Base-by-base conservation (phyloP, 2,888 invertebrate species). In the Himalopsyche tibetana region DNA sequence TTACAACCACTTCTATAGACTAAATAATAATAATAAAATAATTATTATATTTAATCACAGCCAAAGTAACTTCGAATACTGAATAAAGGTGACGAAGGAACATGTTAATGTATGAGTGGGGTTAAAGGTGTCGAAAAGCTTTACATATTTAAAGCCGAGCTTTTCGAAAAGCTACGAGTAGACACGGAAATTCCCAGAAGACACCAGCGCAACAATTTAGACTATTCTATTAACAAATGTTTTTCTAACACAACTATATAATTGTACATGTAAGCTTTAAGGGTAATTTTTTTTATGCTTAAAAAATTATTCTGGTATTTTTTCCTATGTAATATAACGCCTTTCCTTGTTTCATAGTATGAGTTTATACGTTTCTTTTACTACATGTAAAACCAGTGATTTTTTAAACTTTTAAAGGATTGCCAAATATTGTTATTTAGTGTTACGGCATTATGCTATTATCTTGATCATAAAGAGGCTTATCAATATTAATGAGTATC, bases 101-200 rank as follows among this genome's bases (percentile, higher is more conserved):
- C 63, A 19, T 63, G 63, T 28, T 3, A 63, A 63, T 28, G 63
- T 63, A 19, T 19, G 63, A 63, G 63, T 63, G 63, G 63, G 63
- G 19, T 63, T 63, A 4, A 63, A 63, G 63, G 63, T 63, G 63
- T 63, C 63, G 63, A 63, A 51, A 63, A 63, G 63, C 63, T 63
- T 19, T 63, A 19, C 63, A 63, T 63, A 63, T 63, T 63, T 63
- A 28, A 63, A 15, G 19, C 11, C 6, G 63, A 63, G 63, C 63
- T 63, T 63, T 63, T 28, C 8, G 63, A 80, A 80, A 80, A 40
- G 42, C 80, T 80, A 15, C 12, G 74, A 36, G 40, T 40, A 80
- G 80, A 80, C 80, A 36, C n/a, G 42, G 42, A 80, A 80, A 80
- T 80, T 80, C 80, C 42, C 80, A 36, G 11, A 42, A 80, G 80